Evolutionary conservation across 2,888 invertebrate species (phyloP), one percentile per base, ranked within the genome.

Genomic region (Rhamphomyia laevipes): DNA sequence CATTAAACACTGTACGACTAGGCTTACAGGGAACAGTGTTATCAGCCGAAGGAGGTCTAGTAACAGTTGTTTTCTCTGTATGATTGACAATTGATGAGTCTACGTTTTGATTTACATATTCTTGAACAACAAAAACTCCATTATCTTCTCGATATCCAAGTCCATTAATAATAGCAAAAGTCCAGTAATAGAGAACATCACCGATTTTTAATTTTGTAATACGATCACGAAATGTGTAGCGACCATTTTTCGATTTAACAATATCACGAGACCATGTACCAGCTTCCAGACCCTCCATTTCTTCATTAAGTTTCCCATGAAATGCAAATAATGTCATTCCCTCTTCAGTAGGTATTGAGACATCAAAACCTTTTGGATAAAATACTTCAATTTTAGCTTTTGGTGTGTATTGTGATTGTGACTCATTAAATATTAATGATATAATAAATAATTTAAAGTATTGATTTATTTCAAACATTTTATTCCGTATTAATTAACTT

Each of bases 181-280:
- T 76, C 86, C 86, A 86, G 63, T 81, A 86, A 63, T 86, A 81
- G 17, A 87, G 68, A 7, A 74, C 75, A 61, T 87, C 86, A 1
- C 83, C 84, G 3, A 61, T 27, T 58, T 81, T 78, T 23, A 87
- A 63, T 55, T 68, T 63, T 0, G 77, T 76, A 13, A 66, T 72
- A 2, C 69, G 72, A 61, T 86, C 82, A 42, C 74, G 72, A 62
- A 82, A 86, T 5, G 73, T 77, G 82, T 84, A 86, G 47, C 75
- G 71, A 1, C 81, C 83, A 51, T 77, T 71, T 56, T 77, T 79
- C 0, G 75, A 64, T 54, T 74, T 78, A 0, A 74, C 61, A 54
- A 86, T 78, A 56, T 86, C 86, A 33, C 75, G 70, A 0, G 83
- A 72, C 74, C 77, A 78, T 1, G 72, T 74, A 0, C 86, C 85